Base-by-base conservation (phyloP, 2,113 vertebrate species). In the Cynoglossus semilaevis region DNA sequence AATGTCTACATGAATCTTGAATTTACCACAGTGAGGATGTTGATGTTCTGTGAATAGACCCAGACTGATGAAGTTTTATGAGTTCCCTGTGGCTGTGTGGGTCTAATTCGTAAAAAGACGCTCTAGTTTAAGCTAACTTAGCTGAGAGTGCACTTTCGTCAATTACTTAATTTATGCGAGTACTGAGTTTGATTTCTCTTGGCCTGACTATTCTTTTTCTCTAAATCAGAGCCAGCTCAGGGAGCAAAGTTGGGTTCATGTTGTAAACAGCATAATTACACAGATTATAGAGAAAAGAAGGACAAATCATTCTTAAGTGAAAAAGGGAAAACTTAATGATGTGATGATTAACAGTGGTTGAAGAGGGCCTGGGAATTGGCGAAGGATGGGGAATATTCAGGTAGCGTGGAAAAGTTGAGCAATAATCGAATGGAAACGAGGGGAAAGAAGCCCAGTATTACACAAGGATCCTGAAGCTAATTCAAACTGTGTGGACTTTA, bases 181-280 rank as follows among this genome's bases (percentile, higher is more conserved):
- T 58, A 15, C 45, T 67, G 42, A 15, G 47, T 72, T 48, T 70
- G 52, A 73, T 70, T 65, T 59, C 50, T 68, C 48, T 35, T 35
- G 51, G 16, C 44, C 67, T 67, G 16, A 34, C 50, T 40, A 19
- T 44, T 29, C 15, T 2, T 71, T 66, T 66, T 41, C 45, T 50
- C 6, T 50, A 51, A 54, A 48, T 53, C 36, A 11, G 18, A 46
- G 19, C 5, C 37, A 35, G 50, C 41, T 16, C 36, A 10, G 51
- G 35, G 43, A 48, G 42, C 12, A 35, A 22, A 16, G 50, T 36
- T 16, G 18, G 42, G n/a, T 45, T 37, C 46, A 41, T n/a, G 34
- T 55, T 57, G 43, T 50, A 55, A 55, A 61, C 46, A 19, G 37
- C 19, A 50, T 49, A 69, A 61, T 55, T 16, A 9, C 18, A 29